These are phyloP conservation scores for Lochmaea crataegi DNA, from an alignment of 2,888 invertebrate species.

Conservation along the genomic window DNA sequence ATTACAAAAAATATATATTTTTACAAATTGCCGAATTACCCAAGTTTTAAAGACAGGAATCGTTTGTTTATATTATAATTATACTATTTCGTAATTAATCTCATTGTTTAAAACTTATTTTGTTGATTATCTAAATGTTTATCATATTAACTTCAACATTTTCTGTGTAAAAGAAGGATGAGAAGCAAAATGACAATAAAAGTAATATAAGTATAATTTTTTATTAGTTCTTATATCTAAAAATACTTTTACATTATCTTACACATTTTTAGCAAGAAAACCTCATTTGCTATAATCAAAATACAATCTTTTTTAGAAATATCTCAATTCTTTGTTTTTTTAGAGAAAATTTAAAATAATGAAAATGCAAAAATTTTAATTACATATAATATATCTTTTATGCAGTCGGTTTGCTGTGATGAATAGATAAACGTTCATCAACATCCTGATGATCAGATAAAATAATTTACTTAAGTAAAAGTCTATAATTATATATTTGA, in stretches of 20 bases:
- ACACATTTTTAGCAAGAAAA: too few relatives aligned
- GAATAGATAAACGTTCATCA: background rate
- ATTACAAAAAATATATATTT: too few relatives aligned
- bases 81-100: background rate
- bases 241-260: too few relatives aligned
- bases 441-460: constrained; percentile 16
- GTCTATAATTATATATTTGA: constrained; percentile 5
- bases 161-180: background rate
- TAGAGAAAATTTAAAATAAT: background rate
- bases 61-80: constrained; percentile 11
- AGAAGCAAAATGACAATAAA: background rate
- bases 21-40: constrained; percentile 11
- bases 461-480: constrained; percentile 17
- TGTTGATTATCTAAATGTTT: background rate
- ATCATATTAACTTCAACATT: constrained; percentile 3
- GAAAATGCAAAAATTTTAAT: background rate
- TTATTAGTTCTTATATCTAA: too few relatives aligned
- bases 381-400: background rate
- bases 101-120: background rate
- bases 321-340: too few relatives aligned
- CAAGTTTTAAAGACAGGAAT: background rate
- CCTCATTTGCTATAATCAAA: too few relatives aligned
- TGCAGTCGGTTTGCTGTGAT: background rate
- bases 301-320: too few relatives aligned
- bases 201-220: too few relatives aligned